Base-by-base conservation (phyloP, 2,113 vertebrate genomes). In the Anhinga rufa region DNA sequence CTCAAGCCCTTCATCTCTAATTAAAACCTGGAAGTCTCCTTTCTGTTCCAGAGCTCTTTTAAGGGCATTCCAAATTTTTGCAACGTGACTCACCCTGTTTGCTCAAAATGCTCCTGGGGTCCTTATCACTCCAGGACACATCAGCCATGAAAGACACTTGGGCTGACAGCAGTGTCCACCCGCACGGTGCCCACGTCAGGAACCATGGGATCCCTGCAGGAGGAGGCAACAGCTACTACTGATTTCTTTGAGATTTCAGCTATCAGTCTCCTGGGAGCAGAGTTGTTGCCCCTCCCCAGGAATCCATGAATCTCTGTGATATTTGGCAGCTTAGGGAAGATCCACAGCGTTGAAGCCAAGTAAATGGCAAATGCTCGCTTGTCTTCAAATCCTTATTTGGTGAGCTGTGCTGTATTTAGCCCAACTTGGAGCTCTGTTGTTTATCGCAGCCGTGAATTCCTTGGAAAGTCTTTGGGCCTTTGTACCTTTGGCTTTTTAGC, bases 361-460 rank as follows among this genome's bases (percentile, higher is more conserved):
- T 19, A 54, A 84, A 87, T 21, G 65, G 62, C 64, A 68, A 78
- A 80, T 7, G 61, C 52, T 78, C 4, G 8, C 28, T 64, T 89
- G 48, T 58, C 75, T 86, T 64, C 65, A 80, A 66, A 66, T 46
- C 91, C 84, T 92, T 96, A 94, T 96, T 97, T 97, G 94, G 92
- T 88, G 90, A 97, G 69, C 86, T 4, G 2, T 0, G 4, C 78
- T 70, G 76, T 34, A 12, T 32, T 76, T 89, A 89, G 81, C 75
- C 55, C 62, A 71, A 72, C 86, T 83, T 2, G 0, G 42, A 71
- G 70, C 58, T 51, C 81, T 85, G 64, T 29, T 92, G 55, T 92
- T 95, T 70, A 88, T 78, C 5, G 0, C 19, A 79, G 90, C 60
- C 0, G 0, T 64, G 22, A 83, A 91, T 85, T 90, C 85, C 75